phyloP scores from a whole-genome alignment of 1,140 invertebrate genomes.

The Vanessa atalanta region DNA sequence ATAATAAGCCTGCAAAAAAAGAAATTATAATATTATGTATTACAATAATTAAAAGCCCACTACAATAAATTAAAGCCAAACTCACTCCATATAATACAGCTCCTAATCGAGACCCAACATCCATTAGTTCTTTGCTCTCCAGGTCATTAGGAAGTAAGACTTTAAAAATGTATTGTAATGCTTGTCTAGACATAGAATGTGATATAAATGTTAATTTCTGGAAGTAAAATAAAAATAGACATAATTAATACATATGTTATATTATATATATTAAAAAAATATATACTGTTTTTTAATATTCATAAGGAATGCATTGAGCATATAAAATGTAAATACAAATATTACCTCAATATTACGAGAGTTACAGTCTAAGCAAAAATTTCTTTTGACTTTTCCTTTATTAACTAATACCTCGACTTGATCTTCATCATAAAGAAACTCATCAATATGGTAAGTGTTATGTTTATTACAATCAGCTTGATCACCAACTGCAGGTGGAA shows the following conservation, averaged over 20 bases:
- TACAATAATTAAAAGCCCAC: conserved; percentile 14
- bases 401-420: conserved; percentile 83
- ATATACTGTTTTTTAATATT: no score
- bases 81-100: conserved; percentile 86
- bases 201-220: conserved; percentile 83
- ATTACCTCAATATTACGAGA: conserved; percentile 81
- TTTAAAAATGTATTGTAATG: conserved; percentile 84
- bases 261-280: background rate
- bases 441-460: conserved; percentile 86
- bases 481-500: conserved; percentile 79
- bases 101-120: conserved; percentile 87
- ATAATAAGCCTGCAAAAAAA: conserved; percentile 83
- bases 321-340: background rate
- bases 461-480: conserved; percentile 82
- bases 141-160: conserved; percentile 82
- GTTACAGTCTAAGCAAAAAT: conserved; percentile 85
- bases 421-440: conserved; percentile 86
- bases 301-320: no score
- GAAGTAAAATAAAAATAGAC: conserved; percentile 36
- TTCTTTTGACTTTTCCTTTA: conserved; percentile 82
- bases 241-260: background rate
- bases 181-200: conserved; percentile 84
- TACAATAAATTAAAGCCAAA: conserved; percentile 32
- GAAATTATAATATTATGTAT: conserved; percentile 5
- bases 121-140: conserved; percentile 83